These are phyloP conservation scores for Cassiopea xamachana DNA, from an alignment of 30 jellyfish, hydroid and myxozoan genomes.

Conservation along the genomic window DNA sequence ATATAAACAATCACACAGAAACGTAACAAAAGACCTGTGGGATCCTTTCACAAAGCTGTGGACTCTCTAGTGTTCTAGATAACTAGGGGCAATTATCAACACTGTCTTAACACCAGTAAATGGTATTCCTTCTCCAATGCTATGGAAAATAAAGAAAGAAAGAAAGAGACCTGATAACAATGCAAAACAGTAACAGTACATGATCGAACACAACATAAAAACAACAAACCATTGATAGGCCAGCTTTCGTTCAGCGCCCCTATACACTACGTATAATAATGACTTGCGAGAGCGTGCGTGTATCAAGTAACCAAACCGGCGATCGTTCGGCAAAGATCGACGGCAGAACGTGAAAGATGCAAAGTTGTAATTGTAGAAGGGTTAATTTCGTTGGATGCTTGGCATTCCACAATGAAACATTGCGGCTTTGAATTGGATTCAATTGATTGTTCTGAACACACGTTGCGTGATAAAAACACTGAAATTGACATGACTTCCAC, in stretches of 20 bases:
- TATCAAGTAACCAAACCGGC: slow-evolving; percentile 18
- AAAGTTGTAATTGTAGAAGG: slow-evolving; percentile 41
- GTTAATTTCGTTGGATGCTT: slow-evolving; percentile 66
- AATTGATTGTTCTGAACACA: slow-evolving; percentile 78
- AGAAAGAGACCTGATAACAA: neutral
- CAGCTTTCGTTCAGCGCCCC: slow-evolving; percentile 9
- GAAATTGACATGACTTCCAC: slow-evolving; percentile 75
- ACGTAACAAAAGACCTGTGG: neutral
- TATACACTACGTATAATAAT: neutral
- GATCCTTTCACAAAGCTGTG: neutral
- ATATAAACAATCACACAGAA: neutral
- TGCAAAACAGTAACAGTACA: neutral
- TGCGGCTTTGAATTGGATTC: slow-evolving; percentile 62
- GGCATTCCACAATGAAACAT: slow-evolving; percentile 55
- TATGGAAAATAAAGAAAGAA: neutral
- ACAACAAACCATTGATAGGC: slow-evolving; percentile 33
- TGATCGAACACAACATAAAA: neutral
- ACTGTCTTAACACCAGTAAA: neutral
- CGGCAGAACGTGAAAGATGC: neutral
- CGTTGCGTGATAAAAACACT: slow-evolving; percentile 93
- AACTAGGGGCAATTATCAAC: neutral
- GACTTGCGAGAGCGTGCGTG: neutral
- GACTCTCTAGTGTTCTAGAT: neutral
- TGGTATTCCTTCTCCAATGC: neutral
- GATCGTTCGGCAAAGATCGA: neutral